phyloP scores from a whole-genome alignment of 2,797 vertebrate genomes.

The Gallinago stenura region DNA sequence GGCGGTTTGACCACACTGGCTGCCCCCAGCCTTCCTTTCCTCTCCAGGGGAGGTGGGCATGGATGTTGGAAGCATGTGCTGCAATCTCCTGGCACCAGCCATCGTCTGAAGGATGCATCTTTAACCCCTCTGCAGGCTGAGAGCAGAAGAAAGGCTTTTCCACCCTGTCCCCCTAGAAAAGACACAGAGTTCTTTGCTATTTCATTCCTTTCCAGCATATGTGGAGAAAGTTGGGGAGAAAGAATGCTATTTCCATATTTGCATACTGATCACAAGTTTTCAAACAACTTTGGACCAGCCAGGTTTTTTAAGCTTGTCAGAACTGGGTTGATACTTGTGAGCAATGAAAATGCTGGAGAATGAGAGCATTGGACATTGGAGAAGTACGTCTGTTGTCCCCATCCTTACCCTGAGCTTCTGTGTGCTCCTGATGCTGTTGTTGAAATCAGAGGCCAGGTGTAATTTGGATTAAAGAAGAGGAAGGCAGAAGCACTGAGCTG shows the following conservation, averaged over 20 bases:
- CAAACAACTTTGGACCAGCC: background rate
- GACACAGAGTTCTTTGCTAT: background rate
- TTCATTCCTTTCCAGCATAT: background rate
- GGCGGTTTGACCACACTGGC: background rate
- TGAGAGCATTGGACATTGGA: background rate
- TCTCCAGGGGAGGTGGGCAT: background rate
- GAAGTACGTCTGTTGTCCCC: background rate
- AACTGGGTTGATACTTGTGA: background rate
- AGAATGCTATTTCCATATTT: background rate
- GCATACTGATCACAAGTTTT: background rate
- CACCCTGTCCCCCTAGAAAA: background rate
- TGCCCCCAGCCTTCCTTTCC: background rate
- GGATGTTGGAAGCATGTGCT: background rate
- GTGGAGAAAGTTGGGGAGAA: background rate
- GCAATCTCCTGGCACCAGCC: background rate
- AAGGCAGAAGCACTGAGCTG: background rate
- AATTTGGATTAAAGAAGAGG: background rate
- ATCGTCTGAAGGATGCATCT: background rate
- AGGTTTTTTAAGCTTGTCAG: background rate
- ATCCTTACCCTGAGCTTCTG: background rate
- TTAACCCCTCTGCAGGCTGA: background rate
- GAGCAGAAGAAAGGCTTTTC: background rate
- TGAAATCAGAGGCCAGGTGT: background rate
- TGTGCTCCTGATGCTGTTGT: background rate
- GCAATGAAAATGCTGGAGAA: background rate